A percentile compares a stretch with the other conserved stretches of the same genome.
phyloP scores from a whole-genome alignment of 1,140 invertebrate species.

The Bombus cullumanus region DNA sequence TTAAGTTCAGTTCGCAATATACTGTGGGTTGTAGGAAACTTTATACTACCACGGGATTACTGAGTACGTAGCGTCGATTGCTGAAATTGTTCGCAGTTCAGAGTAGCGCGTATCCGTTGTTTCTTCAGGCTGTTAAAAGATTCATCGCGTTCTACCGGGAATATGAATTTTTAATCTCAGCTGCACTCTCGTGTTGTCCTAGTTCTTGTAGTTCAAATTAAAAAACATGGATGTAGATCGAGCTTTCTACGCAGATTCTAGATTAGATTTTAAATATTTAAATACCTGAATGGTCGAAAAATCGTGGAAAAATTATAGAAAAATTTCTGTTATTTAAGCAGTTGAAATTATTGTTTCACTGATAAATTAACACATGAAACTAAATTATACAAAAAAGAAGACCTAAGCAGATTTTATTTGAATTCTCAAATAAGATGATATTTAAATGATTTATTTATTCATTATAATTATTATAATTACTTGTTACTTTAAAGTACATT shows the following conservation, averaged over 20 bases:
- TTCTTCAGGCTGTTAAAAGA: constrained; percentile 10
- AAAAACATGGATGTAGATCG: background rate
- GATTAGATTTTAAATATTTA: background rate
- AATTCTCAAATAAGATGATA: too few species aligned
- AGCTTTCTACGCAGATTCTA: background rate
- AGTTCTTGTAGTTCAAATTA: background rate
- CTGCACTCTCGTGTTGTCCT: background rate
- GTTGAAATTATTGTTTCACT: too few species aligned
- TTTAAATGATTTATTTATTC: too few species aligned
- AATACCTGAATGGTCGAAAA: background rate
- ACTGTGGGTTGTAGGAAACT: too few species aligned
- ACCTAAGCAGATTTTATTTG: too few species aligned
- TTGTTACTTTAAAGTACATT: too few species aligned
- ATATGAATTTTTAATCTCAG: constrained; percentile 27
- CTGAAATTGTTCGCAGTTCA: background rate
- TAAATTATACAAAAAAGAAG: too few species aligned
- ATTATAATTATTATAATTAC: too few species aligned
- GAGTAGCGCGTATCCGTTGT: background rate
- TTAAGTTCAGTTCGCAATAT: too few species aligned
- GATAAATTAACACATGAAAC: too few species aligned
- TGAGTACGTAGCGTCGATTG: background rate
- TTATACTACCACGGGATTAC: background rate
- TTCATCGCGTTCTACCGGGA: background rate
- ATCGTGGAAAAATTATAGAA: background rate
- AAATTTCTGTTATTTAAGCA: too few species aligned